Percentiles rank a stretch among this genome's conserved stretches.
These are phyloP conservation scores for Teinopalpus imperialis DNA, from an alignment of 2,888 invertebrate species.

Conservation along the genomic window DNA sequence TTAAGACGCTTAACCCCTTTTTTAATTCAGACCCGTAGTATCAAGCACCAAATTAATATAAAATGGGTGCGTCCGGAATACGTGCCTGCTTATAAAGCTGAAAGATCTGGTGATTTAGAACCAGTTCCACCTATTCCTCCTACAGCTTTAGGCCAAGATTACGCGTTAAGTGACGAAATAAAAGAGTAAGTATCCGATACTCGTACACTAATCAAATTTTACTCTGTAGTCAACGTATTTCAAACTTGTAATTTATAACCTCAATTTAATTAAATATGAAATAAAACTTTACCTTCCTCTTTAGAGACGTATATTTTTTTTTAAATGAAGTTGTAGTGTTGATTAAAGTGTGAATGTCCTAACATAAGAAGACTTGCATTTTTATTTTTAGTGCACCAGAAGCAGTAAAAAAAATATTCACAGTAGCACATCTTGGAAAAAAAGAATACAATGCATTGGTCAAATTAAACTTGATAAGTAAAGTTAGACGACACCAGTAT, in stretches of 20 bases:
- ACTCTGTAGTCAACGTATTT: too few relatives aligned
- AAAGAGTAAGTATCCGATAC: constrained; percentile 83
- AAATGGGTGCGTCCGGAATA: constrained; percentile 90
- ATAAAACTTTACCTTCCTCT: too few relatives aligned
- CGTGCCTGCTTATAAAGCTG: constrained; percentile 84
- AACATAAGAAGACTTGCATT: not conserved
- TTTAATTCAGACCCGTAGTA: constrained; percentile 69
- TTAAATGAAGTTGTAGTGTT: too few relatives aligned
- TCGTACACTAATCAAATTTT: too few relatives aligned
- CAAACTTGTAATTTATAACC: too few relatives aligned
- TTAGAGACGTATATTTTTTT: too few relatives aligned
- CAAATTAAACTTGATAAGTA: constrained; percentile 76
- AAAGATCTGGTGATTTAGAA: constrained; percentile 87
- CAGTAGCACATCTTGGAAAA: constrained; percentile 84
- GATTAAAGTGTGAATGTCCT: too few relatives aligned
- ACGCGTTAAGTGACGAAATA: constrained; percentile 85
- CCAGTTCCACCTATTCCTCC: constrained; percentile 78
- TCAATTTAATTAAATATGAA: too few relatives aligned
- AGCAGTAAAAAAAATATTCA: constrained; percentile 86
- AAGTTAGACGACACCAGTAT: constrained; percentile 86
- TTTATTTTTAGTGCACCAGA: constrained; percentile 85
- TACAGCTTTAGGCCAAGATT: constrained; percentile 74
- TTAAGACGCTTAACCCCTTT: constrained; percentile 53
- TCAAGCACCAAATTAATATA: constrained; percentile 88
- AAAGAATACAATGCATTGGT: constrained; percentile 76